A percentile compares a stretch with the other conserved stretches of the same genome.
These are phyloP conservation scores for Nemoura dubitans DNA, from an alignment of 2,888 invertebrate genomes.

Conservation along the genomic window DNA sequence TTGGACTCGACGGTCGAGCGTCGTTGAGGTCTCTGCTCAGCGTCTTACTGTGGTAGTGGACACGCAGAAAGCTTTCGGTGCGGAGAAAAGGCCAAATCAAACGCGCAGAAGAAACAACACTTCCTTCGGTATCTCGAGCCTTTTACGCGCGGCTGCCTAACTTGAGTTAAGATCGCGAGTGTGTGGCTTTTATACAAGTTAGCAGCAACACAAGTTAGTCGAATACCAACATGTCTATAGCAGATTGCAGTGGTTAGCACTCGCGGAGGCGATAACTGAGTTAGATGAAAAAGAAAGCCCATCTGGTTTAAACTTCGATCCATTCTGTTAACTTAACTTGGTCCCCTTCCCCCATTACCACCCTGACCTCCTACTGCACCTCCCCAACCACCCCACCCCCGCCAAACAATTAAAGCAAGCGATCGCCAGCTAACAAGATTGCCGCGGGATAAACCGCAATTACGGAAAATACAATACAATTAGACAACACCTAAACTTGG, in stretches of 20 bases:
- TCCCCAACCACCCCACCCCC: neutral
- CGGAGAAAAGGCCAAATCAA: neutral
- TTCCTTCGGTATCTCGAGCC: neutral
- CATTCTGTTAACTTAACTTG: slow-evolving; percentile 33
- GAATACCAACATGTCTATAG: slow-evolving; percentile 7
- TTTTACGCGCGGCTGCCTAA: neutral
- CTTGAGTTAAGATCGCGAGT: neutral
- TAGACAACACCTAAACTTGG: slow-evolving; percentile 24
- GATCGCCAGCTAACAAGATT: slow-evolving; percentile 42
- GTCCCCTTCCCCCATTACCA: neutral
- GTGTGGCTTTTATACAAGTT: slow-evolving; percentile 43
- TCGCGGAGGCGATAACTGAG: neutral
- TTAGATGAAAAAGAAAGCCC: slow-evolving; percentile 33
- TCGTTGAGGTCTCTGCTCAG: neutral
- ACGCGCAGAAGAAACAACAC: neutral
- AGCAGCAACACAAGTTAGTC: slow-evolving; percentile 37
- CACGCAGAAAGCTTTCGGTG: neutral
- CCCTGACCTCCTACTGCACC: neutral
- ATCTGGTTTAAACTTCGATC: slow-evolving; percentile 39
- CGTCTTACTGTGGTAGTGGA: too few relatives aligned
- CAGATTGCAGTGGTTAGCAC: slow-evolving; percentile 14
- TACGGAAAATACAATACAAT: slow-evolving; percentile 32
- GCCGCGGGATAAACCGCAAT: slow-evolving; percentile 30
- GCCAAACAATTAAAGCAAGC: slow-evolving; percentile 37
- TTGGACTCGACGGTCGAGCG: slow-evolving; percentile 18